These are phyloP conservation scores for Cylindroiulus punctatus DNA, from an alignment of 2,888 invertebrate species.

Conservation along the genomic window DNA sequence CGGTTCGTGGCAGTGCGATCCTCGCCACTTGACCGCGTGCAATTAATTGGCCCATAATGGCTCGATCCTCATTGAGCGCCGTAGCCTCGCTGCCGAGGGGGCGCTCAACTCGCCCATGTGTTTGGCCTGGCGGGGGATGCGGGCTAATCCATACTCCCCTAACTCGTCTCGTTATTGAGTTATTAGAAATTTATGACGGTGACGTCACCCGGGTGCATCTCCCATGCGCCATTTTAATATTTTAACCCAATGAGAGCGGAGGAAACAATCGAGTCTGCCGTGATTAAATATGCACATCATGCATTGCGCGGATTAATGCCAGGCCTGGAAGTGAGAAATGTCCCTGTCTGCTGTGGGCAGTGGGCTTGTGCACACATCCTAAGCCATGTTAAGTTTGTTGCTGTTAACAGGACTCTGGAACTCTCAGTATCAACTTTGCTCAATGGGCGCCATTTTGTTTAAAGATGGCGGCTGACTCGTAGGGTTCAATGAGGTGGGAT, in stretches of 20 bases:
- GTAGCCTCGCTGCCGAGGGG: constrained; percentile 44
- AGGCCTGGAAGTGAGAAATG: background rate
- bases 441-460: background rate
- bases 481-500: too few species aligned
- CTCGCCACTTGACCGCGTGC: background rate
- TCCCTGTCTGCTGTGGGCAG: background rate
- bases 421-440: too few species aligned
- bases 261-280: background rate
- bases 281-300: constrained; percentile 34
- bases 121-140: background rate
- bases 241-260: background rate
- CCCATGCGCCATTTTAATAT: constrained; percentile 35
- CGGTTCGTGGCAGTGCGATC: background rate
- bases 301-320: background rate
- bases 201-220: constrained; percentile 40
- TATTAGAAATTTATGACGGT: constrained; percentile 40
- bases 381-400: background rate
- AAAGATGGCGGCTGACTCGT: too few species aligned
- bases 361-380: too few species aligned
- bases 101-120: background rate
- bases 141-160: constrained; percentile 13
- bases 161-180: constrained; percentile 8
- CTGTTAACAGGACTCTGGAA: background rate
- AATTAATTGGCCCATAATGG: constrained; percentile 30
- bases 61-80: constrained; percentile 2